Conservation (phyloP, 2,113 vertebrate species). For the Sphaerodactylus townsendi region DNA sequence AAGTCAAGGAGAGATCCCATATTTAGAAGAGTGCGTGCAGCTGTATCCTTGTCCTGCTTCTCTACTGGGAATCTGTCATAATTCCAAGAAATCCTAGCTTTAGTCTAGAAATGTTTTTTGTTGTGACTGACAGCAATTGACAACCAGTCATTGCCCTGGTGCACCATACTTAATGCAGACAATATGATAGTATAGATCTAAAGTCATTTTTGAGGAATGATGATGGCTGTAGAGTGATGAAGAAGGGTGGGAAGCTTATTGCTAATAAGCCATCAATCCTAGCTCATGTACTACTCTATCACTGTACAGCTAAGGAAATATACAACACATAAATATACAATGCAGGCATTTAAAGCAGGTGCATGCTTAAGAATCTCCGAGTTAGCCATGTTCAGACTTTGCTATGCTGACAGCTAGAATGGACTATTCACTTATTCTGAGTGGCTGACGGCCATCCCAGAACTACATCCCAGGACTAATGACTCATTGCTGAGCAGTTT, state of each 20-base stretch:
- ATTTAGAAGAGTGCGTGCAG: neutral
- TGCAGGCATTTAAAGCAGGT: neutral
- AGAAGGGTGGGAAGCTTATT: too few relatives aligned
- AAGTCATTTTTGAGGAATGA: neutral
- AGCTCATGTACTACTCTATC: neutral
- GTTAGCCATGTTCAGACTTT: neutral
- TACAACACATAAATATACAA: neutral
- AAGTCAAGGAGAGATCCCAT: neutral
- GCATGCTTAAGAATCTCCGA: neutral
- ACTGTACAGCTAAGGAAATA: neutral
- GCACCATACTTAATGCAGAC: neutral
- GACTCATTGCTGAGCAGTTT: neutral
- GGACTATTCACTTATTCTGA: neutral
- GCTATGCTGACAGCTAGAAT: neutral
- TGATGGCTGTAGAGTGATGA: neutral
- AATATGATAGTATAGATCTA: neutral
- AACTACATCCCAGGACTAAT: neutral
- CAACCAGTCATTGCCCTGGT: neutral
- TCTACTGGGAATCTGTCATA: neutral
- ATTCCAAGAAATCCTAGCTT: neutral
- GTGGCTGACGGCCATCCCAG: neutral
- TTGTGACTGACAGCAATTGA: neutral
- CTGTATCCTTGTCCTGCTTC: neutral
- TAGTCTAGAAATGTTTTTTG: neutral
- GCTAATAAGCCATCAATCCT: neutral